phyloP scores from a whole-genome alignment of 2,888 invertebrate species.

The Plagodis dolabraria region DNA sequence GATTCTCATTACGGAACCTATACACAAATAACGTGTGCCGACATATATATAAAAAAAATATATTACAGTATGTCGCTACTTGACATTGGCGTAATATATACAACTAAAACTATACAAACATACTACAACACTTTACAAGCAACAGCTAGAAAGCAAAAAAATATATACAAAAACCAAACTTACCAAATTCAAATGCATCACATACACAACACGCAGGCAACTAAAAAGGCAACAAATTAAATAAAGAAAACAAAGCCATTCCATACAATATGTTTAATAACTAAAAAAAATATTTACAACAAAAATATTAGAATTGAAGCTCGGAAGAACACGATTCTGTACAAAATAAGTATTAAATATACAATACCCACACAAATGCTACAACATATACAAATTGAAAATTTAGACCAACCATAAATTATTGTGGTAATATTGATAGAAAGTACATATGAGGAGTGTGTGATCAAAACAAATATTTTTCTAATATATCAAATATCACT shows the following conservation, averaged over 20 bases:
- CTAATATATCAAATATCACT: too few relatives aligned
- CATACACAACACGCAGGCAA: constrained; percentile 69
- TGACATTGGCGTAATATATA: not conserved
- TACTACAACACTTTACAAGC: constrained; percentile 15
- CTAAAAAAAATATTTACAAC: constrained; percentile 80
- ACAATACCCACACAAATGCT: constrained; percentile 17
- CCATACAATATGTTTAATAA: constrained; percentile 80
- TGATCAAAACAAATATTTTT: too few relatives aligned
- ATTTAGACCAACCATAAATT: too few relatives aligned
- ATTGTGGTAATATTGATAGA: too few relatives aligned
- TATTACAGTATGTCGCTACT: too few relatives aligned
- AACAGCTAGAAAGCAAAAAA: constrained; percentile 23
- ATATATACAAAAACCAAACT: constrained; percentile 51
- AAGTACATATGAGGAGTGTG: too few relatives aligned
- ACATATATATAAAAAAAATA: too few relatives aligned
- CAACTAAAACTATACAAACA: constrained; percentile 5
- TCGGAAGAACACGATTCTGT: constrained; percentile 82
- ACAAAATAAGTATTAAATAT: constrained; percentile 57
- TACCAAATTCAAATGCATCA: constrained; percentile 60
- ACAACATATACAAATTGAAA: not conserved
- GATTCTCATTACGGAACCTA: too few relatives aligned
- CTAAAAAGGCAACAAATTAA: constrained; percentile 65
- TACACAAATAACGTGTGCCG: too few relatives aligned
- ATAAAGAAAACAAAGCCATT: constrained; percentile 74
- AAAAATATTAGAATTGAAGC: constrained; percentile 81